Conservation (phyloP, 2,113 vertebrate species). For the Mormyrus lacerda region DNA sequence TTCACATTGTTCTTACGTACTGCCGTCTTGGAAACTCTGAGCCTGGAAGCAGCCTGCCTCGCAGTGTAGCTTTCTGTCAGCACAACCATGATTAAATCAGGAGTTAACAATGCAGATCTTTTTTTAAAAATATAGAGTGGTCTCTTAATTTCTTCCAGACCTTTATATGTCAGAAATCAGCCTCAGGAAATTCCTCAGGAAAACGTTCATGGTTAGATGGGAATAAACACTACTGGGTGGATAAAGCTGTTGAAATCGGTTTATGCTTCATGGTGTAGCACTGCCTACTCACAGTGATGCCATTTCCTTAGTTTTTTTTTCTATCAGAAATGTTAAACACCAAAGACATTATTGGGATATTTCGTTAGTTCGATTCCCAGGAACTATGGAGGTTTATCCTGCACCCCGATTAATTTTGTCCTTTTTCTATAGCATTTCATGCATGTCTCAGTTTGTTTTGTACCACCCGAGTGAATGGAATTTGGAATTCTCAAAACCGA, state of each 20-base stretch:
- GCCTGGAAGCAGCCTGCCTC: no score
- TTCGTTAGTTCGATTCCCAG: background rate
- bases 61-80: no score
- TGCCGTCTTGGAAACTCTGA: background rate
- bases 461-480: background rate
- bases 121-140: background rate
- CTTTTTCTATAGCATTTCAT: background rate
- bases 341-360: background rate
- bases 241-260: background rate
- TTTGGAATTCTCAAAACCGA: background rate
- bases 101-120: background rate
- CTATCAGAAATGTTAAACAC: background rate
- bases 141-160: background rate
- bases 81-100: background rate
- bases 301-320: background rate
- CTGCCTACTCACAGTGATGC: background rate
- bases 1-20: background rate
- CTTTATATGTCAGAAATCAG: background rate
- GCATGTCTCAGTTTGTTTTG: background rate
- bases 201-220: background rate
- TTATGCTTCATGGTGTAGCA: background rate
- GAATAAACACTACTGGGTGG: background rate
- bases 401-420: background rate
- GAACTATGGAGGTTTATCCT: background rate
- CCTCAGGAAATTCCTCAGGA: background rate